Base-by-base conservation (phyloP, 2,888 invertebrate species). In the Suillia variegata region DNA sequence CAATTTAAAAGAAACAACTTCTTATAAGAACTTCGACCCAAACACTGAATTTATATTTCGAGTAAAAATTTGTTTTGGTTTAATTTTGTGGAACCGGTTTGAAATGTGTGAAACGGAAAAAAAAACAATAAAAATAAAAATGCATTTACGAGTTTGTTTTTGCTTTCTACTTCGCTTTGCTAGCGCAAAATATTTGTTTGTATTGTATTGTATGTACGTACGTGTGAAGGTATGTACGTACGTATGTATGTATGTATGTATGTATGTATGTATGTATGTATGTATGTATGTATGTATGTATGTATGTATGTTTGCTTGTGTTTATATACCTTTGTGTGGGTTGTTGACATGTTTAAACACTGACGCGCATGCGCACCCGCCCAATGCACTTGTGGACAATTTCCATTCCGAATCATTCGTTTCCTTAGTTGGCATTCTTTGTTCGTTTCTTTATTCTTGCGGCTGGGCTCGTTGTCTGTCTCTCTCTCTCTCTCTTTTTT, bases 131-230 rank as follows among this genome's bases (percentile, higher is more conserved):
- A n/a, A n/a, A n/a, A n/a, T n/a, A 17, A 45, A 45, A 45, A 45
- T 45, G 45, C 45, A 45, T 45, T 45, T 18, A n/a, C 38, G 8
- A 8, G 45, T 45, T 45, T 45, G 45, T 20, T 45, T 45, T 38
- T 5, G 38, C 38, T 38, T 38, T 45, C 20, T 17, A 38, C 38
- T 13, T 38, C n/a, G n/a, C 38, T 38, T 5, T 6, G 26, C 26
- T 26, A 6, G 26, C 10, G 10, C 26, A 26, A 26, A n/a, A n/a
- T n/a, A n/a, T n/a, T n/a, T n/a, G n/a, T n/a, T n/a, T n/a, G n/a
- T n/a, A n/a, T n/a, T 38, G 6, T n/a, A n/a, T n/a, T n/a, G n/a
- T n/a, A n/a, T n/a, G 12, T 31, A 8, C 31, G 31, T 31, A 12
- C 12, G 31, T 12, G 31, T 31, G 31, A 8, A 31, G 31, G 31